phyloP scores from a whole-genome alignment of 2,888 invertebrate genomes.

The Aphelenchoides bicaudatus region DNA sequence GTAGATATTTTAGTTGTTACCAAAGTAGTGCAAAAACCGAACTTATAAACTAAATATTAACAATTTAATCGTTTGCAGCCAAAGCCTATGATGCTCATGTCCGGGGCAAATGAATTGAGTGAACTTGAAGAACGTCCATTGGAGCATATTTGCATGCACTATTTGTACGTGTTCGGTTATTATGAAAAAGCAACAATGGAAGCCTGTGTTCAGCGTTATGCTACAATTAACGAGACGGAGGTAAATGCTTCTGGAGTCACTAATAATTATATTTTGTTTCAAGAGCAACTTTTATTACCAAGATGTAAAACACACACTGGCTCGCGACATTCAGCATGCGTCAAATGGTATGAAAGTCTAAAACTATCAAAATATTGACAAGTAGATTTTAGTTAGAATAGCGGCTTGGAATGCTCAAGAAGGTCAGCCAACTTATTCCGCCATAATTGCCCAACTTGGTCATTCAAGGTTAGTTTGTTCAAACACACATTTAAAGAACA shows the following conservation, averaged over 20 bases:
- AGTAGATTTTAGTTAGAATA: too few species aligned
- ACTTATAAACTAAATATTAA: too few species aligned
- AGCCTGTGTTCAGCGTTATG: not conserved
- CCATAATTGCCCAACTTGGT: not conserved
- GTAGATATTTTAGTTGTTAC: too few species aligned
- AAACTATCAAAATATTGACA: too few species aligned
- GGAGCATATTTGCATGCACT: constrained; percentile 1
- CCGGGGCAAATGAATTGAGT: not conserved
- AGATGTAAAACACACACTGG: too few species aligned
- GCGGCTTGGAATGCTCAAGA: constrained; percentile 12
- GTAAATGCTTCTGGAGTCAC: too few species aligned
- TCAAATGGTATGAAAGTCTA: not conserved
- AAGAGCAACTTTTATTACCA: too few species aligned
- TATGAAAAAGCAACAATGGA: not conserved
- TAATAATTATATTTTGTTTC: too few species aligned
- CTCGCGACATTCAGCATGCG: constrained; percentile 1
- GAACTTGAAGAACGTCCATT: constrained; percentile 3
- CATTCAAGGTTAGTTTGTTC: too few species aligned
- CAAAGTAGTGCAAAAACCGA: too few species aligned
- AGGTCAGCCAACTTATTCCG: not conserved
- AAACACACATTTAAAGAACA: too few species aligned
- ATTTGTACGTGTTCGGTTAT: not conserved
- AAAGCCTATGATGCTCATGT: not conserved
- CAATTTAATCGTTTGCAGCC: too few species aligned
- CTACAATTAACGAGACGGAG: not conserved